Evolutionary conservation across 2,888 invertebrate species (phyloP), one percentile per base, ranked within the genome.

Genomic region (Elysia crispata): DNA sequence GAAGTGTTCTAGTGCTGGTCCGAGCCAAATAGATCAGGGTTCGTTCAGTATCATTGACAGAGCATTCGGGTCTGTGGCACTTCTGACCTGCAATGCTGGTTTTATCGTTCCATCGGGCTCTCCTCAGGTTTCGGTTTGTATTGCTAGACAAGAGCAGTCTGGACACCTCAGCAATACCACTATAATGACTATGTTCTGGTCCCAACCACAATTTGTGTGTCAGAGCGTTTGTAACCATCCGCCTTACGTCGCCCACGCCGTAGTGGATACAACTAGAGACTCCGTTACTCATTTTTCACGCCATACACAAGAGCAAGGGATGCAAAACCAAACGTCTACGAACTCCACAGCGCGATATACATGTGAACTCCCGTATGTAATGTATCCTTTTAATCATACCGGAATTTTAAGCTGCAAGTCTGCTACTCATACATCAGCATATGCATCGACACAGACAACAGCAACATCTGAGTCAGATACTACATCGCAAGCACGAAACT

Each of bases 171-270:
- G 41, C 41, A 11, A 41, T 41, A 6, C 41, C 11, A 41, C 3
- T 41, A 3, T 41, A 11, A 41, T 41, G 11, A 41, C 5, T 8
- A 20, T 73, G 8, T 30, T 30, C 1, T 78, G 78, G 78, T 23
- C 54, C 25, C 15, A 6, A n/a, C 20, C 13, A 25, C 23, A 15
- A 0, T 3, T 64, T 13, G 13, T 20, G n/a, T 78, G 78, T 25
- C 62, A 70, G 20, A 23, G 31, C 3, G 49, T 20, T 0, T 78
- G 78, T 50, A 20, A 73, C 11, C 73, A 73, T 28, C 78, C 78
- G 5, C 62, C 72, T 1, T 0, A 0, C n/a, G 73, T 78, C 8
- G 15, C 8, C 3, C 73, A 73, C 67, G 69, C 77, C 1, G 67
- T n/a, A 25, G 31, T 25, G 0, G 6, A 31, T 8, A 28, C 30